A percentile compares a stretch with the other conserved stretches of the same genome.
These are phyloP conservation scores for Sebastiscus albofasciatus DNA, from an alignment of 2,797 vertebrate species.

Conservation along the genomic window DNA sequence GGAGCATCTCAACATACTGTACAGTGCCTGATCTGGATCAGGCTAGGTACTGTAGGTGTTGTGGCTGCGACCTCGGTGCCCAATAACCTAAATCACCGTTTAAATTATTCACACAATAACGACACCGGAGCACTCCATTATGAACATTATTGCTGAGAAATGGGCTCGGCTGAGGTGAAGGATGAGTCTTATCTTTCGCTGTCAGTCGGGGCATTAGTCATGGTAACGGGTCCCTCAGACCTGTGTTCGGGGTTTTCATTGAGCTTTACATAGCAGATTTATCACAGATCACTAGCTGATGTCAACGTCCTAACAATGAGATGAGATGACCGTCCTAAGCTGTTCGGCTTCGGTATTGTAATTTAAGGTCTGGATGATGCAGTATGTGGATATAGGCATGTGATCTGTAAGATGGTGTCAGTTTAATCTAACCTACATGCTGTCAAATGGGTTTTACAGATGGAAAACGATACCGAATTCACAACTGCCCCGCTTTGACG, in stretches of 20 bases:
- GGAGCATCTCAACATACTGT: background rate
- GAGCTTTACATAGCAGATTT: conserved; percentile 97
- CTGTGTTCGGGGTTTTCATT: conserved; percentile 92
- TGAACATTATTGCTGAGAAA: conserved; percentile 99
- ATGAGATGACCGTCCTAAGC: conserved; percentile 89
- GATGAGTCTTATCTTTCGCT: conserved; percentile 98
- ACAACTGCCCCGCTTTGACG: conserved; percentile 25
- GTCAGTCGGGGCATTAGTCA: conserved; percentile 97
- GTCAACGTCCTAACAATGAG: conserved; percentile 81
- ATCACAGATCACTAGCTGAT: conserved; percentile 89
- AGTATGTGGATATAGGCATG: conserved; percentile 5
- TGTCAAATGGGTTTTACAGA: conserved; percentile 5
- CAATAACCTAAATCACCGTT: conserved; percentile 82
- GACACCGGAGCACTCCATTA: conserved; percentile 95
- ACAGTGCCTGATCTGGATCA: conserved; percentile 42
- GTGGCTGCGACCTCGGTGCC: conserved; percentile 70
- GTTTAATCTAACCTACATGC: background rate
- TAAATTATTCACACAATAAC: conserved; percentile 94
- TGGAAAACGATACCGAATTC: background rate
- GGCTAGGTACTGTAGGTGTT: conserved; percentile 50
- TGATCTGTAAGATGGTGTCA: conserved; percentile 2
- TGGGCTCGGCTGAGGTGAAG: conserved; percentile 93
- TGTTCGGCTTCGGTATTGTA: conserved; percentile 54
- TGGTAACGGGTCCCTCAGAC: conserved; percentile 91
- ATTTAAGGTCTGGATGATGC: conserved; percentile 48